These are phyloP conservation scores for Folsomia candida DNA, from an alignment of 2,888 invertebrate genomes.

Conservation along the genomic window DNA sequence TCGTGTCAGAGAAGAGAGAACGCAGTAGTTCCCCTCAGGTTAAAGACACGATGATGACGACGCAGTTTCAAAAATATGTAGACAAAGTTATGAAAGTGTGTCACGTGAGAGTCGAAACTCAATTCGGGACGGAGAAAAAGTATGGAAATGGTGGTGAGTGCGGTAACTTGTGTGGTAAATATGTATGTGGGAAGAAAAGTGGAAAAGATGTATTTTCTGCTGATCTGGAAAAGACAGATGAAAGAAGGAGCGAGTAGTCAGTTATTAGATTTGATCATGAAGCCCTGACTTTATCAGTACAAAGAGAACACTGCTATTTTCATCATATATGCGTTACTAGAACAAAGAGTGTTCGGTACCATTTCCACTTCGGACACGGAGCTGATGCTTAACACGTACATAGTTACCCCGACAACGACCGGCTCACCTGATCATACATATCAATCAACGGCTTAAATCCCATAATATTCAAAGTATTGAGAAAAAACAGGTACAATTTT, in stretches of 20 bases:
- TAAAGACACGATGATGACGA: too few species aligned
- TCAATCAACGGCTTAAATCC: constrained; percentile 31
- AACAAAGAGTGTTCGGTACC: constrained; percentile 54
- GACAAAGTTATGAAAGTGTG: neutral
- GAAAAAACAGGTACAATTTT: neutral
- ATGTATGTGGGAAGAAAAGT: constrained; percentile 6
- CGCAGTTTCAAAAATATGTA: too few species aligned
- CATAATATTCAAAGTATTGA: neutral
- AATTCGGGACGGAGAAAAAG: too few species aligned
- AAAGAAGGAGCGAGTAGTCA: constrained; percentile 49
- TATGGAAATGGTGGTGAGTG: too few species aligned
- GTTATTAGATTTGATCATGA: constrained; percentile 26
- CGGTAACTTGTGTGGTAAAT: neutral
- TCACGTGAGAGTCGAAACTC: too few species aligned
- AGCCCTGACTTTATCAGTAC: constrained; percentile 28
- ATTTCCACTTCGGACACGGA: constrained; percentile 63
- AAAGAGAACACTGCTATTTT: constrained; percentile 18
- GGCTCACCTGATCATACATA: constrained; percentile 55
- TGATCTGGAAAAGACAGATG: constrained; percentile 46
- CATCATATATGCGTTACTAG: neutral
- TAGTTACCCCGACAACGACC: constrained; percentile 61
- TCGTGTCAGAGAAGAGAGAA: too few species aligned
- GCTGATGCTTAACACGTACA: constrained; percentile 62
- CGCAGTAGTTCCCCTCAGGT: too few species aligned
- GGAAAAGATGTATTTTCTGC: neutral